Conservation (phyloP, 2,797 vertebrate genomes). For the Mormyrus hasselquistii region DNA sequence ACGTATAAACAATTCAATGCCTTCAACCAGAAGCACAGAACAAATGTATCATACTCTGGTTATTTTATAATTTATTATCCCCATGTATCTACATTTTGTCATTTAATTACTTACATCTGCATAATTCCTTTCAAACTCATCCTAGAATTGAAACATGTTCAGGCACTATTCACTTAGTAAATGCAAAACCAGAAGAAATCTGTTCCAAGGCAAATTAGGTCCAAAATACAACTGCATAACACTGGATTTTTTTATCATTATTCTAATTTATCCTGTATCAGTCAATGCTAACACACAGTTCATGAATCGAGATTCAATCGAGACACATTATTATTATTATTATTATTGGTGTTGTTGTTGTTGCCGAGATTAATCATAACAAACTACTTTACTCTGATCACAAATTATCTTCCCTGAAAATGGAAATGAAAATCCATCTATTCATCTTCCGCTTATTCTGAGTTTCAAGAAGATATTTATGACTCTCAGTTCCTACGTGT, state of each 20-base stretch:
- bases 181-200: background rate
- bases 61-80: background rate
- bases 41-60: background rate
- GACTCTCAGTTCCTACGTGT: background rate
- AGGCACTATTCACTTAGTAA: background rate
- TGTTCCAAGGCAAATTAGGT: background rate
- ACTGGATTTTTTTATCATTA: background rate
- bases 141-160: background rate
- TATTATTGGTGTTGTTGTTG: background rate
- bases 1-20: background rate
- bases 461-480: background rate
- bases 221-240: background rate
- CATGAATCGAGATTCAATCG: background rate
- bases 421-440: background rate
- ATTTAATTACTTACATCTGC: conserved; percentile 1
- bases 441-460: background rate
- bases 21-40: background rate
- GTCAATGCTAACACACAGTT: background rate
- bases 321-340: background rate
- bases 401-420: background rate
- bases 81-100: background rate
- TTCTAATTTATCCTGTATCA: background rate
- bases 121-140: conserved; percentile 1
- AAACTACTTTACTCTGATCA: background rate
- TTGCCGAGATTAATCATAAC: background rate